Percentiles rank a stretch among this genome's conserved stretches.
Conservation (phyloP, 2,888 invertebrate genomes). For the Lycocerus yunnanus region DNA sequence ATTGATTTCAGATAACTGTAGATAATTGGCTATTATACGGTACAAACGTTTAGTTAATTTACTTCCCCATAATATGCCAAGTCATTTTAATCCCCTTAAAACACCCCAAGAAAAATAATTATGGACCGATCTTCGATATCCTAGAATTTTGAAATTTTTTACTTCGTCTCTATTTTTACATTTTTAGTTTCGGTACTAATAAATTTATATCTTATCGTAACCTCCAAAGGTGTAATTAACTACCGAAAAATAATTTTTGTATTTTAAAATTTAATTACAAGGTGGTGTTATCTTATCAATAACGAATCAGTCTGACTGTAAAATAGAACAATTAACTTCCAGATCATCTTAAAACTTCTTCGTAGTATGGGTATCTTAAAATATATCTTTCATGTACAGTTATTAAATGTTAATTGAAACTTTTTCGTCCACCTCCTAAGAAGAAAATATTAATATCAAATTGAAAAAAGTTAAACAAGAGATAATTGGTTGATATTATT, state of each 20-base stretch:
- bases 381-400: constrained; percentile 4
- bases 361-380: constrained; percentile 2
- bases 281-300: constrained; percentile 19
- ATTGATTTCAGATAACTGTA: constrained; percentile 28
- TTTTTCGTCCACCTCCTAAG: not conserved
- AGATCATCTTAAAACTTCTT: not conserved
- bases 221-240: constrained; percentile 17
- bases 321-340: constrained; percentile 14
- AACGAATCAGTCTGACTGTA: constrained; percentile 10
- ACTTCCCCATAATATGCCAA: not conserved
- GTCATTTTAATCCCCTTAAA: not conserved
- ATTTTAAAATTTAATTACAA: constrained; percentile 20
- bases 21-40: constrained; percentile 23
- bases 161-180: not conserved
- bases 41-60: constrained; percentile 17
- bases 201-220: not conserved
- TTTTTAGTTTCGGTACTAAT: not conserved
- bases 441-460: not conserved
- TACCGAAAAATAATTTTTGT: constrained; percentile 20
- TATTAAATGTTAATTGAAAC: constrained; percentile 13
- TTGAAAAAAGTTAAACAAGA: not conserved
- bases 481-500: constrained; percentile 4
- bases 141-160: not conserved
- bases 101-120: not conserved
- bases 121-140: not conserved